Evolutionary conservation across 2,888 invertebrate species (phyloP).

Genomic region (Hypsopygia costalis): DNA sequence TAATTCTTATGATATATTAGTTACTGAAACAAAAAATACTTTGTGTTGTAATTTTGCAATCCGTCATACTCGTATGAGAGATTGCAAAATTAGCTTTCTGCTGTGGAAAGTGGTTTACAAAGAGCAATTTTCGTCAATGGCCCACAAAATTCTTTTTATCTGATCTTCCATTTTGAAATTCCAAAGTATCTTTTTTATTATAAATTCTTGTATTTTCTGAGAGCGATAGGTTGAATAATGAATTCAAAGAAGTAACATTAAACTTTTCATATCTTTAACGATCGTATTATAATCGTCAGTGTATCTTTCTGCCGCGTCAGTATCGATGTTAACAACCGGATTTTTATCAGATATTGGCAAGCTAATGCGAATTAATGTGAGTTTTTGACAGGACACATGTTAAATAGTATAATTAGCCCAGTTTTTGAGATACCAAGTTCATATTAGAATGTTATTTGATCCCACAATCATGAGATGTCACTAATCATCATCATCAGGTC

Average conservation of each 20-base stretch:
- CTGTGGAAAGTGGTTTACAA: constrained; percentile 1
- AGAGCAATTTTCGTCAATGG: constrained; percentile 1
- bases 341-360: not conserved
- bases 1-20: constrained; percentile 38
- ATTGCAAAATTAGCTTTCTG: constrained; percentile 3
- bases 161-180: not conserved
- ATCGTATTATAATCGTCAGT: not conserved
- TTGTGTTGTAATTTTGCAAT: constrained; percentile 30
- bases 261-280: not conserved
- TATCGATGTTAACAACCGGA: not conserved
- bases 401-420: not conserved
- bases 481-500: too few relatives aligned
- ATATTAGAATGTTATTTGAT: not conserved
- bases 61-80: constrained; percentile 20
- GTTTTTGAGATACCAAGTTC: not conserved
- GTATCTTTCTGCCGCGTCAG: not conserved
- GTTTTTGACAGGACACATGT: not conserved
- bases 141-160: not conserved
- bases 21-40: constrained; percentile 38
- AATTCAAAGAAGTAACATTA: not conserved
- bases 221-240: not conserved
- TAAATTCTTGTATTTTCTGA: not conserved
- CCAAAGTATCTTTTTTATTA: not conserved
- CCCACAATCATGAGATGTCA: too few relatives aligned
- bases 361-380: not conserved